Evolutionary conservation across 2,113 vertebrate species (phyloP).

Genomic region (Chionis minor): DNA sequence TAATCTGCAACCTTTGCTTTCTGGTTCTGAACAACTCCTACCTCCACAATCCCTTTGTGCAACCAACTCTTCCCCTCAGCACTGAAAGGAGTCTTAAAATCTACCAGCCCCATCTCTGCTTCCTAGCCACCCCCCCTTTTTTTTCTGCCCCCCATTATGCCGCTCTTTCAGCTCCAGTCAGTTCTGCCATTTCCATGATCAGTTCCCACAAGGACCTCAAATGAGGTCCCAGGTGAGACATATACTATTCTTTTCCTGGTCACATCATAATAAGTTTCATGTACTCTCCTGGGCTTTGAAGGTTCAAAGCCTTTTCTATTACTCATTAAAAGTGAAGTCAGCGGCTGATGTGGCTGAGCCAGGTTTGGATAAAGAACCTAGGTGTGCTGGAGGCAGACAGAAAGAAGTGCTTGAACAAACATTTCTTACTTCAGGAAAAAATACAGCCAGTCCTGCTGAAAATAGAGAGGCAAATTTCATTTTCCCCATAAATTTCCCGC

Average conservation of each 20-base stretch:
- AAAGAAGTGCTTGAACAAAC: conserved; percentile 39
- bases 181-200: conserved; percentile 23
- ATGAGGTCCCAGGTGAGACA: conserved; percentile 41
- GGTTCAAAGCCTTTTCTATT: conserved; percentile 50
- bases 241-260: conserved; percentile 3
- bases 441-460: neutral
- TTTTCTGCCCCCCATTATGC: neutral
- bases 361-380: conserved; percentile 34
- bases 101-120: neutral
- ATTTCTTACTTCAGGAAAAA: neutral
- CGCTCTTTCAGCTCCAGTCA: conserved; percentile 18
- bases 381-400: neutral
- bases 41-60: neutral
- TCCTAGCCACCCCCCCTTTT: neutral
- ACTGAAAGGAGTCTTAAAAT: conserved; percentile 27
- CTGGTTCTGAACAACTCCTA: neutral
- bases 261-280: conserved; percentile 49
- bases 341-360: neutral
- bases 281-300: conserved; percentile 32
- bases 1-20: conserved; percentile 17
- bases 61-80: conserved; percentile 2
- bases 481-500: neutral
- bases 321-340: conserved; percentile 56
- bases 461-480: neutral
- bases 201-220: conserved; percentile 26